Evolutionary conservation across 2,113 vertebrate species (phyloP).

Genomic region (Pygoscelis antarcticus): DNA sequence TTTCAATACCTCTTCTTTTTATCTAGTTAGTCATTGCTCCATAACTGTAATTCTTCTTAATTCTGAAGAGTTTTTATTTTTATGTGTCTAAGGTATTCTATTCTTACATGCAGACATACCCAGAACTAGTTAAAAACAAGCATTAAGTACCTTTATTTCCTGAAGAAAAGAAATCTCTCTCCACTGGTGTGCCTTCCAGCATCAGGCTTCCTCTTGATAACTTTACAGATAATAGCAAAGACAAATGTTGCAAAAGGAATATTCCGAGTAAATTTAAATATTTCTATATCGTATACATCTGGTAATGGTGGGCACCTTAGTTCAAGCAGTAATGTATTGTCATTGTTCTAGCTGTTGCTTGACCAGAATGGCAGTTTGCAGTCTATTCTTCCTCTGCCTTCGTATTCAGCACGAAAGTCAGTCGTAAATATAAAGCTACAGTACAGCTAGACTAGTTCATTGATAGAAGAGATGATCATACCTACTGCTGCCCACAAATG

Average conservation of each 20-base stretch:
- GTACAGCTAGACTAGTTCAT: background rate
- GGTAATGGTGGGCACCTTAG: background rate
- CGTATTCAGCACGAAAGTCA: background rate
- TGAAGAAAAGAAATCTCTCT: background rate
- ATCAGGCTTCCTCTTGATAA: background rate
- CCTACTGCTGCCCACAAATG: background rate
- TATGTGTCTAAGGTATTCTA: background rate
- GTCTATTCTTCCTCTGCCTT: background rate
- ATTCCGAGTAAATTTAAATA: background rate
- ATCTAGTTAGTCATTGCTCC: background rate
- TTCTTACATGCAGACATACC: background rate
- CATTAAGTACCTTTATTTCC: background rate
- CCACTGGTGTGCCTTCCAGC: background rate
- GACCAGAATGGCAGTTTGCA: background rate
- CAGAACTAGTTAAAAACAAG: background rate
- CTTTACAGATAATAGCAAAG: background rate
- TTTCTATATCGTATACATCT: background rate
- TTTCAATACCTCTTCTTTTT: background rate
- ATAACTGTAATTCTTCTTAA: background rate
- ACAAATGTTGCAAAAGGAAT: background rate
- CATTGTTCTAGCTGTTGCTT: background rate
- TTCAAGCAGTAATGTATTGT: background rate
- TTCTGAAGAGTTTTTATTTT: background rate
- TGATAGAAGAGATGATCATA: background rate
- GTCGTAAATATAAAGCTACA: background rate